Evolutionary conservation across 2,113 vertebrate species (phyloP), one percentile per base, ranked within the genome.

Genomic region (Dasyurus viverrinus): DNA sequence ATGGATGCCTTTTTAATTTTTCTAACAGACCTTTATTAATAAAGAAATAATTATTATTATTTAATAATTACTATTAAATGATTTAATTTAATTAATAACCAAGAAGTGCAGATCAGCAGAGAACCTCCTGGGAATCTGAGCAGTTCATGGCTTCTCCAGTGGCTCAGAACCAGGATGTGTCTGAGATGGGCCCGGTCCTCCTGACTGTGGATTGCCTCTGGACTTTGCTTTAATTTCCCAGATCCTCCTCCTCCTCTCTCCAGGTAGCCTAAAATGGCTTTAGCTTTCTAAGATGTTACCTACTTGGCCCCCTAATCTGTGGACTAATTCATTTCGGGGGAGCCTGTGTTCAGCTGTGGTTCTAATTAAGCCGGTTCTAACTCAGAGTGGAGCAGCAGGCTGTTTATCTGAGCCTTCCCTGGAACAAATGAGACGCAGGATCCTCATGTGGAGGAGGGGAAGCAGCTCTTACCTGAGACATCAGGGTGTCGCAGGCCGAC

Each of bases 401-500:
- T 23, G 8, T 53, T 89, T 52, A 1, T 52, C n/a, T 93, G 68
- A 84, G n/a, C 19, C n/a, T 84, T 84, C 68, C n/a, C 68, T n/a
- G 16, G 19, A 42, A 22, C 68, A 84, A 84, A 42, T n/a, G 68
- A 84, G 68, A 84, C 4, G 14, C 1, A 0, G 5, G 2, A 84
- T 42, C n/a, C 68, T 7, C 48, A 6, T 48, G 48, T 48, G 48
- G 48, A 48, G 48, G 48, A 48, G 48, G 48, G 7, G 53, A 47
- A 1, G 0, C 30, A 92, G 53, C 46, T 96, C 98, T 90, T 93
- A 99, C 99, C 98, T 99, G 98, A 1, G 98, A 98, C 94, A 99
- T 98, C 93, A 99, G 95, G 8, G 99, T 99, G 94, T 99, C 99
- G 92, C 99, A 99, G 0, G 99, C 98, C 0, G 98, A 98, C 91